Evolutionary conservation across 2,797 vertebrate species (phyloP).

Genomic region (Gallinago stenura): DNA sequence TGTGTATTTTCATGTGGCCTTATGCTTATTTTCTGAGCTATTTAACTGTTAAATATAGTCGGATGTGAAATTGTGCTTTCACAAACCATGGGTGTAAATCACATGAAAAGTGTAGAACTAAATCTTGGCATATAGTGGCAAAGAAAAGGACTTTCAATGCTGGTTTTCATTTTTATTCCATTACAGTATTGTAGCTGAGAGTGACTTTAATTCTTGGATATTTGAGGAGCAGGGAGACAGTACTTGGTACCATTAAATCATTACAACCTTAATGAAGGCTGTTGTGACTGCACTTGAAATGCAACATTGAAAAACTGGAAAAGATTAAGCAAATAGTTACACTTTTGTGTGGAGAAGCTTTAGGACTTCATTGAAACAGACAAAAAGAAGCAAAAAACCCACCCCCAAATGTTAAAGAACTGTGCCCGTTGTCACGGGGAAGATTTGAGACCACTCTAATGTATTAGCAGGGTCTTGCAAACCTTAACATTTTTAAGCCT

Average conservation of each 20-base stretch:
- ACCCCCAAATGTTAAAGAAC: accelerated
- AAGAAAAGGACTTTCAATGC: too few relatives aligned
- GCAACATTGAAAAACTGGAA: not conserved
- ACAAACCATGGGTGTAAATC: not conserved
- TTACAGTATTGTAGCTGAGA: not conserved
- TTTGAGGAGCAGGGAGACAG: not conserved
- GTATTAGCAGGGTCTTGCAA: not conserved
- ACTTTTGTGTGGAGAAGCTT: not conserved
- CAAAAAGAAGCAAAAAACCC: not conserved
- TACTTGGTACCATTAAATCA: not conserved
- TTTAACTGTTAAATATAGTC: not conserved
- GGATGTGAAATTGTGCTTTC: not conserved
- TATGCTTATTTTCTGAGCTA: not conserved
- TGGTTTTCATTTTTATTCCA: accelerated
- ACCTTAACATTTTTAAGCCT: not conserved
- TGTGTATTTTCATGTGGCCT: not conserved
- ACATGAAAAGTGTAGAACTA: not conserved
- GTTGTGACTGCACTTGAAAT: not conserved
- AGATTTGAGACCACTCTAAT: not conserved
- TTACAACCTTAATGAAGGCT: not conserved
- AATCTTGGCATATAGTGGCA: not conserved
- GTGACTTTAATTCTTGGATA: not conserved
- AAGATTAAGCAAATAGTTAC: not conserved
- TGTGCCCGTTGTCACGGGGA: not conserved
- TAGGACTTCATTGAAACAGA: not conserved